Percentiles rank a stretch among this genome's conserved stretches.
Evolutionary conservation across 2,797 vertebrate genomes (phyloP).

Genomic region (Zonotrichia albicollis): DNA sequence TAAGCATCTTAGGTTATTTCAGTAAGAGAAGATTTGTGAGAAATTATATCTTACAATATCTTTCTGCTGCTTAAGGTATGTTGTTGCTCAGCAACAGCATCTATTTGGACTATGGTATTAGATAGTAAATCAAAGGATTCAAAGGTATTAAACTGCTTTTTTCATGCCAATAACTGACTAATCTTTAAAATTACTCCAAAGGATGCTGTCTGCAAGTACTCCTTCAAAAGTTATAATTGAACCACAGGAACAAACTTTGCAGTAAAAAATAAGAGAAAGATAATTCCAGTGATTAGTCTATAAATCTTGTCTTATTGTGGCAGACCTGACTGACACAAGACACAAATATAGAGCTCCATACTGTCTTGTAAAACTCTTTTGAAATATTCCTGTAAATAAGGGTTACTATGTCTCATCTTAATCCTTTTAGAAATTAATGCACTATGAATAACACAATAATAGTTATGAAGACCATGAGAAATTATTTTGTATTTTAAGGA

Average conservation of each 20-base stretch:
- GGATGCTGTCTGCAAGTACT: neutral
- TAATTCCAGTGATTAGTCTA: neutral
- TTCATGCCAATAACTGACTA: neutral
- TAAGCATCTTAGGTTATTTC: conserved; percentile 27
- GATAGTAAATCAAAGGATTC: neutral
- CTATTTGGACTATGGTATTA: neutral
- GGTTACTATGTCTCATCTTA: neutral
- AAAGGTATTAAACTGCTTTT: neutral
- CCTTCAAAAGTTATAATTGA: neutral
- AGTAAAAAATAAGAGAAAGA: neutral
- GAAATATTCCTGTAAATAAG: neutral
- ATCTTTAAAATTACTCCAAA: neutral
- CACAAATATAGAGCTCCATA: neutral
- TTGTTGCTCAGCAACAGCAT: conserved; percentile 24
- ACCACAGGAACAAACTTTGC: neutral
- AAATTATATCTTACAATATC: neutral
- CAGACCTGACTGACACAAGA: neutral
- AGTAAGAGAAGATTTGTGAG: conserved; percentile 7
- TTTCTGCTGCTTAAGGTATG: conserved; percentile 15
- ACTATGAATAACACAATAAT: neutral
- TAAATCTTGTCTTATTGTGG: neutral
- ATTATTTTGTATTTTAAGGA: neutral
- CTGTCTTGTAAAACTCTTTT: neutral
- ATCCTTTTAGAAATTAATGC: neutral
- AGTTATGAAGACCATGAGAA: neutral